These are phyloP conservation scores for Dendronephthya gigantea DNA, from an alignment of 64 coral and sea anemone species.

Conservation along the genomic window DNA sequence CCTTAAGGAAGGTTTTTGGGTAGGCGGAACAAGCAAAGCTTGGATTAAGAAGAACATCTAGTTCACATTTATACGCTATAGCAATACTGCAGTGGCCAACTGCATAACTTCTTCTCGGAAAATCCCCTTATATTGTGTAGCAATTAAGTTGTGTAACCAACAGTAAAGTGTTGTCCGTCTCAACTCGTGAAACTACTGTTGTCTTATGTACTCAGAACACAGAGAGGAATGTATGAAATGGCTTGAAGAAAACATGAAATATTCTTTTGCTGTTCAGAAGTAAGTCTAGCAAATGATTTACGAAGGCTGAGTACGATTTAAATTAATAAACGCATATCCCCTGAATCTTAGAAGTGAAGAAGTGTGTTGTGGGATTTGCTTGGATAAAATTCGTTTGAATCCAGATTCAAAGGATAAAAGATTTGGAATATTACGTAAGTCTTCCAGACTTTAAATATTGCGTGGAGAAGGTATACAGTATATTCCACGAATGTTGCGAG, in stretches of 20 bases:
- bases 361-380: not conserved
- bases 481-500: no score
- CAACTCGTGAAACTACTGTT: not conserved
- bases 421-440: conserved; percentile 19
- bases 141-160: no score
- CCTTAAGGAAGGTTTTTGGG: no score
- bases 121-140: no score
- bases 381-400: conserved; percentile 9
- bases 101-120: no score
- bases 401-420: not conserved
- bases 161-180: no score
- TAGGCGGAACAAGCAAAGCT: no score
- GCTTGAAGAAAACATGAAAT: conserved; percentile 4
- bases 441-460: not conserved
- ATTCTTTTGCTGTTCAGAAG: conserved; percentile 14
- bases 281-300: not conserved
- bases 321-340: not conserved
- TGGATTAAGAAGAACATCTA: no score
- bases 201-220: not conserved
- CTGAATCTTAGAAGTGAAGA: not conserved
- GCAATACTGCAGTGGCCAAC: no score
- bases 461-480: not conserved
- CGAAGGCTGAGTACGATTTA: not conserved
- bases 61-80: no score
- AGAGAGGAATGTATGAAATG: not conserved